phyloP scores from a whole-genome alignment of 2,797 vertebrate species.

The Fundulus diaphanus region DNA sequence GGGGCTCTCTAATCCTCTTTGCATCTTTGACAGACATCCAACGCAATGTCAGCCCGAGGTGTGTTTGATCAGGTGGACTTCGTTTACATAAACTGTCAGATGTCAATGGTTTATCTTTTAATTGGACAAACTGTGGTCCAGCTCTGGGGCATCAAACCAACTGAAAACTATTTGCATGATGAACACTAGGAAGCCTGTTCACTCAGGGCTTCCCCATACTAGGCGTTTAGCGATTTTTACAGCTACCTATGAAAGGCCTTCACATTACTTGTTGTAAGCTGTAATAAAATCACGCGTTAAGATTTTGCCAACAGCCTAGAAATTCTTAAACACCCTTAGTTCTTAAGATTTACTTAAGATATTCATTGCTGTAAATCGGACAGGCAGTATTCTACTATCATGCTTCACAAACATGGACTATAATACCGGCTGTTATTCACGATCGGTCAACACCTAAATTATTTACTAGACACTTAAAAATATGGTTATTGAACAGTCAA shows the following conservation, averaged over 20 bases:
- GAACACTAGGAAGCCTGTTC: slow-evolving; percentile 52
- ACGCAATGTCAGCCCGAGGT: slow-evolving; percentile 7
- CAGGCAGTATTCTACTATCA: no score
- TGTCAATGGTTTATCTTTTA: slow-evolving; percentile 47
- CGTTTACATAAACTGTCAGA: slow-evolving; percentile 53
- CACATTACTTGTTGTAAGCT: slow-evolving; percentile 18
- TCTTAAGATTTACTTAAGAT: no score
- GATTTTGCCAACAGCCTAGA: not conserved
- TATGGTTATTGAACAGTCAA: no score
- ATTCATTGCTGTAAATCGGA: no score
- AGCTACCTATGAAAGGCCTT: slow-evolving; percentile 15
- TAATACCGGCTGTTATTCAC: no score
- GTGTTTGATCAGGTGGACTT: slow-evolving; percentile 46
- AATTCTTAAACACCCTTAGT: no score
- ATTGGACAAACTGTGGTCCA: slow-evolving; percentile 27
- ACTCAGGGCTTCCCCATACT: slow-evolving; percentile 43
- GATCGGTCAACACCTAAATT: no score
- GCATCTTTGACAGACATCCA: not conserved
- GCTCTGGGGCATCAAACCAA: slow-evolving; percentile 42
- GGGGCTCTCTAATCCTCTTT: slow-evolving; percentile 19
- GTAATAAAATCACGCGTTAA: not conserved
- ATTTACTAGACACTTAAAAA: no score
- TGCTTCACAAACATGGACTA: no score
- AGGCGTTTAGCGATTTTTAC: slow-evolving; percentile 38
- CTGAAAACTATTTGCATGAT: slow-evolving; percentile 50